Conservation (phyloP, 2,113 vertebrate species). For the Pampusana beccarii region DNA sequence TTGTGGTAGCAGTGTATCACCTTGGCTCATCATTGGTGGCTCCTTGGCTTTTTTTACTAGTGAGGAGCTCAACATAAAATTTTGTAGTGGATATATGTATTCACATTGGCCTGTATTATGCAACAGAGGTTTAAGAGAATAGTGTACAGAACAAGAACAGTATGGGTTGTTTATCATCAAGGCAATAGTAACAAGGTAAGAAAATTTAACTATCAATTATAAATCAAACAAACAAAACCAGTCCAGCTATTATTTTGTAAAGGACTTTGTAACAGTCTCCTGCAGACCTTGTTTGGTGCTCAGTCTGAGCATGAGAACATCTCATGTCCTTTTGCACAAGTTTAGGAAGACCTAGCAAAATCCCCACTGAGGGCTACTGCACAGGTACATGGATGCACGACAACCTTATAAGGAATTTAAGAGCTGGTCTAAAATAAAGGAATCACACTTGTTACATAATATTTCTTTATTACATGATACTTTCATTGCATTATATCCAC, state of each 20-base stretch:
- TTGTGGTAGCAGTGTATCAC: not conserved
- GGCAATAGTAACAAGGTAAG: not conserved
- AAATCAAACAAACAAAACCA: not conserved
- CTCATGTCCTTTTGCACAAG: not conserved
- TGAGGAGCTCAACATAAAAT: not conserved
- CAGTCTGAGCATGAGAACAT: not conserved
- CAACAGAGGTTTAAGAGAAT: not conserved
- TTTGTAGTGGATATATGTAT: not conserved
- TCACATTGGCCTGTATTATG: not conserved
- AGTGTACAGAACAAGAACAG: not conserved
- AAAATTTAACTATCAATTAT: not conserved
- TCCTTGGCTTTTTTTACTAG: not conserved
- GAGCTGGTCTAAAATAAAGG: not conserved
- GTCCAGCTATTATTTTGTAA: not conserved
- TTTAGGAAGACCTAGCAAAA: not conserved
- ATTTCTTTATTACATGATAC: not conserved
- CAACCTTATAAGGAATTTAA: not conserved
- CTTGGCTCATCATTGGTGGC: not conserved
- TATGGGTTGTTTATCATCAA: not conserved
- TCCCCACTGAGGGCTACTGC: not conserved
- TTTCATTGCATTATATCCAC: not conserved
- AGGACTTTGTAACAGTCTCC: not conserved
- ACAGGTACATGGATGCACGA: not conserved
- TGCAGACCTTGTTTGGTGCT: not conserved
- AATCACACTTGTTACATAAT: not conserved